Evolutionary conservation across 2,888 invertebrate species (phyloP), one percentile per base, ranked within the genome.

Genomic region (Polyploca ridens): DNA sequence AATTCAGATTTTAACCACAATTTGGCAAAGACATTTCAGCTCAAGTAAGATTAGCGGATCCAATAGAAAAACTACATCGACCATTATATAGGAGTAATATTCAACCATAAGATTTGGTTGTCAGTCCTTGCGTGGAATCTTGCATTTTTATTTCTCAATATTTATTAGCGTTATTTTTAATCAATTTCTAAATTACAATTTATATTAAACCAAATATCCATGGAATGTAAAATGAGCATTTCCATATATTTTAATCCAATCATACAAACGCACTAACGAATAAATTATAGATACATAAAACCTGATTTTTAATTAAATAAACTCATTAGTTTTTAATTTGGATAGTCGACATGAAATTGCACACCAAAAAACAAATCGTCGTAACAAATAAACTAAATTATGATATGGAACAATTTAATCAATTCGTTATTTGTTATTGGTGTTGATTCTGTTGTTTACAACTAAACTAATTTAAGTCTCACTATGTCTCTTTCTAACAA

Each of bases 171-270:
- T 49, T 16, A 7, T 6, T 49, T 14, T 14, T 44, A 44, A 44
- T 14, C 3, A 44, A 44, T 5, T 44, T 14, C 33, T 58, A 33
- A 33, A 59, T 11, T 8, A 49, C 27, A 27, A 7, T 49, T 46
- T 46, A 46, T 0, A 46, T 6, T 49, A 49, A 49, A 49, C n/a
- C 16, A 58, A 58, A n/a, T 59, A 38, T 38, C 16, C 38, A 16
- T 38, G 59, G 54, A 60, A 60, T 60, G 16, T 60, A 38, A 35
- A 16, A 16, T 35, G 59, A 60, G 59, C 59, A 35, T 58, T 33
- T 58, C 4, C 19, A 33, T 33, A 27, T 0, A 33, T 58, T 33
- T n/a, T 58, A 27, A n/a, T 13, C 6, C 35, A 33, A 33, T 58
- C 33, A 58, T 58, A 58, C 27, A 33, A 58, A 58, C 16, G 3